A percentile compares a stretch with the other conserved stretches of the same genome.
Evolutionary conservation across 2,888 invertebrate genomes (phyloP).

Genomic region (Lucinisca nassula): DNA sequence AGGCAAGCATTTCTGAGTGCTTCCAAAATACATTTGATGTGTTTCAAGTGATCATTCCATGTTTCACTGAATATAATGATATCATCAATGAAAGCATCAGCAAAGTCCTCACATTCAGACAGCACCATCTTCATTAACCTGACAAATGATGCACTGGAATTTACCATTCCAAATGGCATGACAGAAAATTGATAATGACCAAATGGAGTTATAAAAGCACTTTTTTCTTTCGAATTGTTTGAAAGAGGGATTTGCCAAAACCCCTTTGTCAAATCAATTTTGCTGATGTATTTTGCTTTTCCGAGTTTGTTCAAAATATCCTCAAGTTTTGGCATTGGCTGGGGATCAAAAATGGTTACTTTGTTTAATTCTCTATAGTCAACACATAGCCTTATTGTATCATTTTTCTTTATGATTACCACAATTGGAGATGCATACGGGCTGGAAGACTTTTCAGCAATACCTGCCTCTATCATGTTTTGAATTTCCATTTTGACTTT

Average conservation of each 20-base stretch:
- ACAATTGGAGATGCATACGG: slow-evolving; percentile 31
- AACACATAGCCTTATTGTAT: slow-evolving; percentile 22
- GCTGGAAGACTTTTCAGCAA: slow-evolving; percentile 37
- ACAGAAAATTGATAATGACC: slow-evolving; percentile 4
- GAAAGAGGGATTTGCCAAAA: slow-evolving; percentile 44
- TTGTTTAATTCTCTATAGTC: slow-evolving; percentile 56
- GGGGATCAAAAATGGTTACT: slow-evolving; percentile 43
- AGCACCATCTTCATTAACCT: not conserved
- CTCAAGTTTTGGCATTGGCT: slow-evolving; percentile 35
- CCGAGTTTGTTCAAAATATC: slow-evolving; percentile 21
- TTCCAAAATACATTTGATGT: slow-evolving; percentile 7
- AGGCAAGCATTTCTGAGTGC: not conserved
- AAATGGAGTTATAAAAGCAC: no score
- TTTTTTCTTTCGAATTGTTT: not conserved
- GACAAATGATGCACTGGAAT: slow-evolving; percentile 1
- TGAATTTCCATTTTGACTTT: slow-evolving; percentile 6
- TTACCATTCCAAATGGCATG: slow-evolving; percentile 9
- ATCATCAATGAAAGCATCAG: slow-evolving; percentile 2
- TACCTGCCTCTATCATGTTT: slow-evolving; percentile 26
- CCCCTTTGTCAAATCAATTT: slow-evolving; percentile 48
- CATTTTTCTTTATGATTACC: slow-evolving; percentile 25
- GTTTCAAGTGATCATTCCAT: not conserved
- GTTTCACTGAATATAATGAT: slow-evolving; percentile 1
- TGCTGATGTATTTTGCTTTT: slow-evolving; percentile 32
- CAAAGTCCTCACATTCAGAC: not conserved